These are phyloP conservation scores for Dendroctonus ponderosae DNA, from an alignment of 1,140 invertebrate genomes.

Conservation along the genomic window DNA sequence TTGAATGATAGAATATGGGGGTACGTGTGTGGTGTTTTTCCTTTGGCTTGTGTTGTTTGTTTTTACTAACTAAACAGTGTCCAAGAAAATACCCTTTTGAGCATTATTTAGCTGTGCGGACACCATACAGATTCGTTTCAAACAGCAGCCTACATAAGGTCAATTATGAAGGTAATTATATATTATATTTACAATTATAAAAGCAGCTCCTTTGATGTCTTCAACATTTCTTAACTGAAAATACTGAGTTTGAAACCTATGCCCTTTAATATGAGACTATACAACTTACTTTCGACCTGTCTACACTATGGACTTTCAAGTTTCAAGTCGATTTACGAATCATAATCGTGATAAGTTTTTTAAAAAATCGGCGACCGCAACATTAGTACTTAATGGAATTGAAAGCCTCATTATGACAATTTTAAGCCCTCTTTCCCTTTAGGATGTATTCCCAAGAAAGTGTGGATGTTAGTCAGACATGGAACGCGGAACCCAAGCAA, in stretches of 20 bases:
- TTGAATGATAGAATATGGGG: too few species aligned
- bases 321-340: too few species aligned
- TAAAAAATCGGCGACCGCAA: background rate
- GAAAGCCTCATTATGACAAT: too few species aligned
- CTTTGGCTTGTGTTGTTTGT: background rate
- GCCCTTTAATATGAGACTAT: too few species aligned
- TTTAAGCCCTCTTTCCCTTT: too few species aligned
- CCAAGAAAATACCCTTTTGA: constrained; percentile 40
- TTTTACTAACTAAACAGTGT: constrained; percentile 15
- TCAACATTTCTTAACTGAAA: too few species aligned
- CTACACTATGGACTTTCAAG: too few species aligned
- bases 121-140: constrained; percentile 62
- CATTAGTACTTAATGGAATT: constrained; percentile 10
- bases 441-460: constrained; percentile 62
- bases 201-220: too few species aligned
- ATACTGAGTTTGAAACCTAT: too few species aligned
- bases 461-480: constrained; percentile 68
- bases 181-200: too few species aligned
- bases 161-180: constrained; percentile 54
- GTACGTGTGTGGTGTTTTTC: too few species aligned
- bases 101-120: constrained; percentile 56
- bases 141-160: constrained; percentile 57
- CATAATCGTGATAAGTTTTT: background rate
- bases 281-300: too few species aligned
- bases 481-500: constrained; percentile 65